phyloP scores from a whole-genome alignment of 2,888 invertebrate species.

The Heteromyza rotundicornis region DNA sequence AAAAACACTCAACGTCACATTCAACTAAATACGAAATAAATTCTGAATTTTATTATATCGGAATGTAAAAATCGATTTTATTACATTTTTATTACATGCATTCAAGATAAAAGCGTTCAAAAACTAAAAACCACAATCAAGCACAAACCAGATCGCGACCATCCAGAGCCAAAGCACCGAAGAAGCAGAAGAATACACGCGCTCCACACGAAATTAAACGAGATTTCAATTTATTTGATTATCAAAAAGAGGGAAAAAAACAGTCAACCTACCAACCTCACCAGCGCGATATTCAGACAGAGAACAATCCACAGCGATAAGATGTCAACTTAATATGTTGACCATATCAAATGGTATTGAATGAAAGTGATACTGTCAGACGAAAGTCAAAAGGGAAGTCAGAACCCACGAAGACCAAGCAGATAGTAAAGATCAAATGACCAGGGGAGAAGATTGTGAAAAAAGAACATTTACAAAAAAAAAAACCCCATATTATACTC shows the following conservation, averaged over 20 bases:
- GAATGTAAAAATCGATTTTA: conserved; percentile 38
- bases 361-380: conserved; percentile 1
- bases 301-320: conserved; percentile 4
- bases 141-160: conserved; percentile 6
- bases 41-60: conserved; percentile 25
- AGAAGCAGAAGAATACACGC: not conserved
- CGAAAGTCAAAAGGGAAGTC: not conserved
- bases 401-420: too few species aligned
- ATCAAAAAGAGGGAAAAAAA: conserved; percentile 12
- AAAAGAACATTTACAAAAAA: too few species aligned
- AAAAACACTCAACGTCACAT: not conserved
- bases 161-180: not conserved
- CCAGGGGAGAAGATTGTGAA: not conserved
- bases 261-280: not conserved
- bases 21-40: conserved; percentile 26
- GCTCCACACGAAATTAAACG: conserved; percentile 2
- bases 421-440: not conserved
- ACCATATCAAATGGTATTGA: not conserved
- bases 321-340: conserved; percentile 16
- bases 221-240: conserved; percentile 21
- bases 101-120: conserved; percentile 30
- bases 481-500: not conserved
- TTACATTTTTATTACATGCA: conserved; percentile 35
- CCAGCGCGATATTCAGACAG: too few species aligned
- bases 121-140: not conserved